A percentile compares a stretch with the other conserved stretches of the same genome.
phyloP scores from a whole-genome alignment of 2,113 vertebrate species.

The Amphilophus citrinellus region DNA sequence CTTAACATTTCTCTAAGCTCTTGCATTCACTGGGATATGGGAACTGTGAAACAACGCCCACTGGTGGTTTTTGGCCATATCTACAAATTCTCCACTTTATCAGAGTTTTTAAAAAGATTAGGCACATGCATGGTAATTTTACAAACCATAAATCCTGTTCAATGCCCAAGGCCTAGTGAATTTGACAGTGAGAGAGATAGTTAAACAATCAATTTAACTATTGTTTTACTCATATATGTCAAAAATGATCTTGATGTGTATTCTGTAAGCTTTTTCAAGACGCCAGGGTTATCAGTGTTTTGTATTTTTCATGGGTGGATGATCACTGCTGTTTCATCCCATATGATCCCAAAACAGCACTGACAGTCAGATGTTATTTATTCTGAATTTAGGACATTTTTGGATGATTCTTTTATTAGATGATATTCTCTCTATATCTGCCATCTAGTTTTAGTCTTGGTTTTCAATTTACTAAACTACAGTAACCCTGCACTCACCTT shows the following conservation, averaged over 20 bases:
- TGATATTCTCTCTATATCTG: not conserved
- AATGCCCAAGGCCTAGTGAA: not conserved
- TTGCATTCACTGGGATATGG: rapidly evolving
- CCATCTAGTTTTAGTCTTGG: not conserved
- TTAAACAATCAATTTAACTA: not conserved
- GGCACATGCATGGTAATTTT: not conserved
- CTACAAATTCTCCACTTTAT: not conserved
- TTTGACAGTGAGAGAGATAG: not conserved
- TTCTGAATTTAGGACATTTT: not conserved
- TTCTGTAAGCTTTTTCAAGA: too few relatives aligned
- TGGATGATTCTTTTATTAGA: not conserved
- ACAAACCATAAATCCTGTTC: not conserved
- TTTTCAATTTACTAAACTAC: constrained; percentile 26
- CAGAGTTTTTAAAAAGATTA: not conserved
- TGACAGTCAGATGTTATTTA: not conserved
- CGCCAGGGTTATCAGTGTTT: too few relatives aligned
- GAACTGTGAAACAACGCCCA: constrained; percentile 28
- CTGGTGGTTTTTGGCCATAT: constrained; percentile 39
- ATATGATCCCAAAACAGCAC: not conserved
- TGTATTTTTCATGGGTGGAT: not conserved
- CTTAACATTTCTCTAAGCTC: not conserved
- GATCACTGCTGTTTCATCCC: not conserved
- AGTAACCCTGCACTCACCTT: constrained; percentile 35
- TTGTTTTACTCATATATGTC: not conserved
- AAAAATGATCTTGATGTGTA: not conserved